Base-by-base conservation (phyloP, 2,113 vertebrate species). In the Eonycteris spelaea region DNA sequence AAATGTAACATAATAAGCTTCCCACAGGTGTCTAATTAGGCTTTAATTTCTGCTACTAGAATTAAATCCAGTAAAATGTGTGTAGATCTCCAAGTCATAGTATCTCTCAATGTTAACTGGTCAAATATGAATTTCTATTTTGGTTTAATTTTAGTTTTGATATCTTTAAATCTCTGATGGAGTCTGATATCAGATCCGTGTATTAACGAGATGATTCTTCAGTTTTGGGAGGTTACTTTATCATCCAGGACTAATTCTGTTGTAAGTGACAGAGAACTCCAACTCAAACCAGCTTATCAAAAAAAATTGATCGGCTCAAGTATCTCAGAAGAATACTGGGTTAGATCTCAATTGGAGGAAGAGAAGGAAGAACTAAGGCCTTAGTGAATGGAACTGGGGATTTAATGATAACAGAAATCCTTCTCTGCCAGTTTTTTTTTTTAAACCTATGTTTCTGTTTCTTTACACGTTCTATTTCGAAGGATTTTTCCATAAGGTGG, bases 1-100 rank as follows among this genome's bases (percentile, higher is more conserved):
- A 97, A 93, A 97, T 95, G 86, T 96, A 95, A 96, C 92, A 93
- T 95, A 97, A 95, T 92, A 94, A 73, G 55, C 65, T 96, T 97
- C 94, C 61, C 16, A 77, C 78, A 95, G 89, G 89, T 97, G 59
- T 96, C 86, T 97, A 95, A 96, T 96, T 97, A 96, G 74, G 22
- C 65, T 96, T 96, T 96, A 96, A 93, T 95, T 95, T 96, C 83
- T 95, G 55, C 59, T 83, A 73, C 51, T 63, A 73, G 74, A 68
- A 79, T 85, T 93, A 94, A 94, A 86, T 86, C 28, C 45, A 33
- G 21, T 88, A 75, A 96, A 96, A 83, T 61, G 35, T 87, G 45
- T 38, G 5, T 61, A 93, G 35, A 21, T 79, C 61, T 87, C 40
- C 71, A 80, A 93, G 43, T 94, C 48, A 86, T 35, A 88, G 48